Base-by-base conservation (phyloP, 2,888 invertebrate genomes). In the Saturnia japonica region DNA sequence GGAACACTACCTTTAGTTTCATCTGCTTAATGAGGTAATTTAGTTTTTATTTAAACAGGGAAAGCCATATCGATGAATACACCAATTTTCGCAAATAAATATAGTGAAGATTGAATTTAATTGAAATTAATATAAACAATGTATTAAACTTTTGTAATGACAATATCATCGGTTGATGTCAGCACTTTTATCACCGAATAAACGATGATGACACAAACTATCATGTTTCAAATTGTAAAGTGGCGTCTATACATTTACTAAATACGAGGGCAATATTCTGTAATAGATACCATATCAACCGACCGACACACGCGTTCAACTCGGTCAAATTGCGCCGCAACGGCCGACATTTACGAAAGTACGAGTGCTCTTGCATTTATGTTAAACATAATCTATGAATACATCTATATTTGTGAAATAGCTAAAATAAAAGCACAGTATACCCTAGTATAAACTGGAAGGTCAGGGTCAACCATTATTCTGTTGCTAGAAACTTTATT, bases 231-330 rank as follows among this genome's bases (percentile, higher is more conserved):
- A 69, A 67, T 67, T 51, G 19, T 51, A 70, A 70, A n/a, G 54
- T 22, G 45, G 19, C 28, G 54, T n/a, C 67, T 42, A 42, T 66
- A 19, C 51, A 54, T 51, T 40, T 51, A 67, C 70, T 47, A n/a
- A 70, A 70, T 70, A 70, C 43, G 54, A 54, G 16, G 28, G 54
- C 54, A 67, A 67, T 54, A 66, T 67, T 54, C 54, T 51, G 70
- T 70, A 70, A 70, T 67, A 80, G 80, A 80, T 81, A 79, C 78
- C 74, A 74, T 79, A 79, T 78, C 75, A 83, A 85, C 82, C 78
- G 77, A 60, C 25, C 57, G 57, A 80, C 74, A 84, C 80, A 80
- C 83, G 81, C 80, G 83, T 72, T 70, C 75, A 83, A 79, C 74
- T 75, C 82, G 80, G 81, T 75, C 80, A 77, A 72, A 76, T 82